Conservation (phyloP, 2,888 invertebrate species). For the Spialia ferax region DNA sequence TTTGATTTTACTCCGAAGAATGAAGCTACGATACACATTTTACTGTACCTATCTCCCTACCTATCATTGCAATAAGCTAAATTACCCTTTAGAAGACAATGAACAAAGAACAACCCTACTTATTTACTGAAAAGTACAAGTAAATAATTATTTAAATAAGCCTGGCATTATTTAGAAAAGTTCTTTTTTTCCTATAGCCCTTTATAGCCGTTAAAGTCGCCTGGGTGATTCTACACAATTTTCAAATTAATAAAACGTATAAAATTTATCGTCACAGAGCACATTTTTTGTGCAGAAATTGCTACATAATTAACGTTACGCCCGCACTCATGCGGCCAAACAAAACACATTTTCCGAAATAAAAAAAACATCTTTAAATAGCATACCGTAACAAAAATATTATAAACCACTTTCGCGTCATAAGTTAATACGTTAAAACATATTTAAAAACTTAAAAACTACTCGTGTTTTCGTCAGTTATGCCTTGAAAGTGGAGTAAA, state of each 20-base stretch:
- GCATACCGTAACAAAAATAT: conserved; percentile 18
- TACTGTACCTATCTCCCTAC: neutral
- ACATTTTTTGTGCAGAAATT: conserved; percentile 24
- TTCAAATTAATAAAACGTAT: neutral
- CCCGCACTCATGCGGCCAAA: conserved; percentile 63
- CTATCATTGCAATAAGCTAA: neutral
- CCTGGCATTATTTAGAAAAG: neutral
- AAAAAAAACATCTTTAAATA: conserved; percentile 32
- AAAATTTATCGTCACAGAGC: neutral
- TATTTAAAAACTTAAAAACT: neutral
- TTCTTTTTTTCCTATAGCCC: neutral
- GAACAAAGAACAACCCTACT: neutral
- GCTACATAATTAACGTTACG: conserved; percentile 48
- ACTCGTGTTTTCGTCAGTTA: conserved; percentile 29
- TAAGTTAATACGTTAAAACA: conserved; percentile 17
- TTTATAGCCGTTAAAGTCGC: too few species aligned
- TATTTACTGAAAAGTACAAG: too few species aligned
- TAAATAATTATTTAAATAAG: neutral
- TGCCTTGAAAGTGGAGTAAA: conserved; percentile 52
- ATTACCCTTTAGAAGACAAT: neutral
- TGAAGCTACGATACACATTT: neutral
- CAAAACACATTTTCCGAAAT: conserved; percentile 13
- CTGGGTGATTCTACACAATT: too few species aligned
- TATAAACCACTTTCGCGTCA: conserved; percentile 48
- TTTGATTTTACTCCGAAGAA: neutral